Conservation (phyloP, 2,797 vertebrate genomes). For the Octomys mimax region DNA sequence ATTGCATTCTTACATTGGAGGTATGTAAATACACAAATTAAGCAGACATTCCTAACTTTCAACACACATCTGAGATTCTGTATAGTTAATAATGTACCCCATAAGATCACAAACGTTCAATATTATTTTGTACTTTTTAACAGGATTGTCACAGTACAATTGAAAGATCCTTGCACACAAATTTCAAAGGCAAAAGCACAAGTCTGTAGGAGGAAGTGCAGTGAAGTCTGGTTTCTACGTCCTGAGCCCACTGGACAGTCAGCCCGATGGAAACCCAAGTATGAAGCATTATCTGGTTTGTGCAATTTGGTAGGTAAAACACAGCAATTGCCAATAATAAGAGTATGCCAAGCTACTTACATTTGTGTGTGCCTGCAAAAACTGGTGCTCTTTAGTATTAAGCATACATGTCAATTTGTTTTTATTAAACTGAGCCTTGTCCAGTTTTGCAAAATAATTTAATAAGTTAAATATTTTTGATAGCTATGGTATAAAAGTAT, state of each 20-base stretch:
- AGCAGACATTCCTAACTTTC: background rate
- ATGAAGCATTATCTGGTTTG: background rate
- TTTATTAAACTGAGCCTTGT: background rate
- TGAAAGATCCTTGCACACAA: background rate
- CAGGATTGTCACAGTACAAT: background rate
- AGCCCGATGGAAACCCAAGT: background rate
- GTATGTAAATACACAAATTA: background rate
- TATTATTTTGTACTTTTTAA: background rate
- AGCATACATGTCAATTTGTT: background rate
- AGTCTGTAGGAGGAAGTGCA: background rate
- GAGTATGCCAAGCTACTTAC: background rate
- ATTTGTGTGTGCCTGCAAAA: background rate
- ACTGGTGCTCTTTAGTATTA: background rate
- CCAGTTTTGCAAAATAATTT: background rate
- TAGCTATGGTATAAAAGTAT: background rate
- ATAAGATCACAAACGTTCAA: background rate
- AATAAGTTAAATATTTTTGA: background rate
- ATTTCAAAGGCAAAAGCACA: too few relatives aligned
- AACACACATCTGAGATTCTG: background rate
- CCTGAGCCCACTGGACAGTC: background rate
- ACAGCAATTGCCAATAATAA: background rate
- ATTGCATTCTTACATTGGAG: background rate
- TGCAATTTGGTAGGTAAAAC: background rate
- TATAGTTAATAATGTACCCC: background rate
- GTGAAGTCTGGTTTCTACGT: background rate